phyloP scores from a whole-genome alignment of 1,140 invertebrate genomes.

The Drosophila persimilis region DNA sequence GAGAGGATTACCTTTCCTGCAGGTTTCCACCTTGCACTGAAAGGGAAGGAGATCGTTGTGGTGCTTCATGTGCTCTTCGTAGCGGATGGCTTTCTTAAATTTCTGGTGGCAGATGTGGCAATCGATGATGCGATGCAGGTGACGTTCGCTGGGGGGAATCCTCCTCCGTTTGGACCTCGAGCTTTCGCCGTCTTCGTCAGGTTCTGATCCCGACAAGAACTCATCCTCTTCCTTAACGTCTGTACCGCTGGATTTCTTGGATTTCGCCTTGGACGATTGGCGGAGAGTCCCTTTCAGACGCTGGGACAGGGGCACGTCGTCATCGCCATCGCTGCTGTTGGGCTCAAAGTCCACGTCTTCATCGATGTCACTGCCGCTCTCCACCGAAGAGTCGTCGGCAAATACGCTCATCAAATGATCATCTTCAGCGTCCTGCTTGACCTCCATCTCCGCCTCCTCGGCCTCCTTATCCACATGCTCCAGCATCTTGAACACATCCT shows the following conservation, averaged over 20 bases:
- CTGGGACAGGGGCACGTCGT: slow-evolving; percentile 68
- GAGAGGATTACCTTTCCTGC: slow-evolving; percentile 52
- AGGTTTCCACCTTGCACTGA: slow-evolving; percentile 72
- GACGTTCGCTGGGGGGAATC: slow-evolving; percentile 56
- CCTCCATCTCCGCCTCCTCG: slow-evolving; percentile 56
- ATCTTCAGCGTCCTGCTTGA: slow-evolving; percentile 43
- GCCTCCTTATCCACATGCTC: slow-evolving; percentile 77
- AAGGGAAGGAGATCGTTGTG: slow-evolving; percentile 77
- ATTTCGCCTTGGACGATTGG: slow-evolving; percentile 1
- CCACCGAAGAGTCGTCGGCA: slow-evolving; percentile 36
- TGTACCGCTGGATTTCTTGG: slow-evolving; percentile 4
- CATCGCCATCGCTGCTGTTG: slow-evolving; percentile 65
- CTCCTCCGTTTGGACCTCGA: slow-evolving; percentile 51
- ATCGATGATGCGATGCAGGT: slow-evolving; percentile 72
- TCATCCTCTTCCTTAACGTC: slow-evolving; percentile 21
- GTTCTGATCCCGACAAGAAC: slow-evolving; percentile 9
- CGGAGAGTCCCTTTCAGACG: slow-evolving; percentile 37
- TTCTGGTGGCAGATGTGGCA: slow-evolving; percentile 80
- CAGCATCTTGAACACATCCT: slow-evolving; percentile 80
- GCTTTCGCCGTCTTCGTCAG: slow-evolving; percentile 40
- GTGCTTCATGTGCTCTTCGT: slow-evolving; percentile 80
- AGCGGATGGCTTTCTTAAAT: slow-evolving; percentile 75
- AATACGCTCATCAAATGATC: slow-evolving; percentile 32
- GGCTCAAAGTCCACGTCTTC: slow-evolving; percentile 53
- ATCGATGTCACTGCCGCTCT: slow-evolving; percentile 40